Evolutionary conservation across 1,140 invertebrate genomes (phyloP).

Genomic region (Sycophaga agraensis): DNA sequence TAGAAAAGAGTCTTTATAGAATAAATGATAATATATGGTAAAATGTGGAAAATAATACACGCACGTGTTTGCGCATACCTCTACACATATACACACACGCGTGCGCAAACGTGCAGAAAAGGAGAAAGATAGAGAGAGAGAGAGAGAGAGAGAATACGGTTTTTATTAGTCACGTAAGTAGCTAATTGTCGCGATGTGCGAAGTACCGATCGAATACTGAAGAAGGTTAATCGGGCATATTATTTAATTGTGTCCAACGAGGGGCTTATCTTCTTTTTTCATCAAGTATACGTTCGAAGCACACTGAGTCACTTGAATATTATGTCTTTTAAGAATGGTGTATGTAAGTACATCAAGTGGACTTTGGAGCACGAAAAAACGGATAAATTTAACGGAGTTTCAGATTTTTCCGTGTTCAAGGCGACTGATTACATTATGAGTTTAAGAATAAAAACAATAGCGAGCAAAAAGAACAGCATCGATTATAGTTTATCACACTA

Average conservation of each 20-base stretch:
- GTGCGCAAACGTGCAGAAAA: too few species aligned
- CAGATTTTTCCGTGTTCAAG: conserved; percentile 9
- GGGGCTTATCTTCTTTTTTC: conserved; percentile 2
- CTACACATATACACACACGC: too few species aligned
- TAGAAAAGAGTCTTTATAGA: conserved; percentile 20
- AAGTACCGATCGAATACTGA: neutral
- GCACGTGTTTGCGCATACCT: too few species aligned
- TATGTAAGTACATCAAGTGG: conserved; percentile 7
- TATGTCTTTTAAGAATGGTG: neutral
- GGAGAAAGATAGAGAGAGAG: too few species aligned
- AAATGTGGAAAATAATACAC: too few species aligned
- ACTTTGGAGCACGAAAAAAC: neutral
- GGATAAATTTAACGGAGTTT: neutral
- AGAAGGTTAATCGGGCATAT: too few species aligned
- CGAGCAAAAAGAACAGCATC: neutral
- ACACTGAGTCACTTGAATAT: conserved; percentile 10
- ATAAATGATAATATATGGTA: conserved; percentile 11
- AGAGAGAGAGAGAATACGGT: too few species aligned
- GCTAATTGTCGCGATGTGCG: conserved; percentile 33
- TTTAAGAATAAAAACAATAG: conserved; percentile 1
- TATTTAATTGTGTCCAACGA: neutral
- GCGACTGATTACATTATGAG: conserved; percentile 20
- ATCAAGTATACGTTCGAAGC: conserved; percentile 15
- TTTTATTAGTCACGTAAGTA: conserved; percentile 38
- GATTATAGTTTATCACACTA: neutral